Base-by-base conservation (phyloP, 2,113 vertebrate species). In the Opisthocomus hoazin region DNA sequence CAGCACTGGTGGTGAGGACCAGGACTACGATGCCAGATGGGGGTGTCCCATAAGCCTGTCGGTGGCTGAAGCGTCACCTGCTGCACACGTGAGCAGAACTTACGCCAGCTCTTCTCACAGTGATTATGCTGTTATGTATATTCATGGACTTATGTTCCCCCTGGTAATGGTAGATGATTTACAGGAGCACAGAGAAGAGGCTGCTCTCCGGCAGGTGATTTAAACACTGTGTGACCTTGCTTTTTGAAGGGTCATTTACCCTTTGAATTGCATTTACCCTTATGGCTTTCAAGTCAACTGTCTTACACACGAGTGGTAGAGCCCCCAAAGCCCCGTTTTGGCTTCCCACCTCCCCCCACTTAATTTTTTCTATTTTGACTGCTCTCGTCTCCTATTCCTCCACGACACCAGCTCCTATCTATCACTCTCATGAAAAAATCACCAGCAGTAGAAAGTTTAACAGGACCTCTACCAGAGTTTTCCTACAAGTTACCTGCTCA, bases 131-230 rank as follows among this genome's bases (percentile, higher is more conserved):
- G 92, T 34, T 29, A 51, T 36, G 32, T 34, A 7, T 65, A 30
- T 80, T 73, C 75, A 79, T 20, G 30, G 46, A 21, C 37, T 74
- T 57, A 7, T 4, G 18, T 69, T 85, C 90, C n/a, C 24, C n/a
- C 32, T 32, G 30, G 53, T 93, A 51, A 26, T 61, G 56, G 90
- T 77, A 86, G 79, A 83, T 92, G 75, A 95, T 94, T 95, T 93
- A 93, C 90, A 95, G 66, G 50, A 77, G 30, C 66, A 58, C 50
- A 63, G 51, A 69, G 58, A 70, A 58, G 70, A 90, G 57, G 64
- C 70, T 43, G 34, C 24, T 68, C 27, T 76, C 57, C 12, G 6
- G 36, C 22, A 73, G 75, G 36, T 6, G 1, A 27, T 56, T 73
- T 54, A 85, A 56, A 46, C 27, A 21, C 54, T 85, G 26, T 3